Evolutionary conservation across 2,113 vertebrate genomes (phyloP).

Genomic region (Pelusios castaneus): DNA sequence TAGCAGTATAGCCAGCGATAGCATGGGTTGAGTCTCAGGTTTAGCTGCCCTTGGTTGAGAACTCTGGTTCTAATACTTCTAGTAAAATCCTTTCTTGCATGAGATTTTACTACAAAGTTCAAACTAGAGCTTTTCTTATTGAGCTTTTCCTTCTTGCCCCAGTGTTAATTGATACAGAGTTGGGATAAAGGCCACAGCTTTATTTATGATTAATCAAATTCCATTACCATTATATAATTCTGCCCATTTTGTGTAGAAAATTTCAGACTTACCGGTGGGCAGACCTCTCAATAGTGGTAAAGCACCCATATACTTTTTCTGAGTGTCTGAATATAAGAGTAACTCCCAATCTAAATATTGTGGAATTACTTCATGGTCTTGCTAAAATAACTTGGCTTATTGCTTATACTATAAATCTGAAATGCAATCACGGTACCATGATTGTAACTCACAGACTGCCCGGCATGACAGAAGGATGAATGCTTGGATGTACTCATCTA

Average conservation of each 20-base stretch:
- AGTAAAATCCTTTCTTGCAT: not conserved
- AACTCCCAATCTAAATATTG: not conserved
- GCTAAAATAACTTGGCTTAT: not conserved
- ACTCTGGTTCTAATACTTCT: not conserved
- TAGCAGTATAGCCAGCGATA: not conserved
- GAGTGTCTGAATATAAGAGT: not conserved
- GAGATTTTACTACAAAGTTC: not conserved
- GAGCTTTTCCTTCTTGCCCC: not conserved
- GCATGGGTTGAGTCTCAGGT: not conserved
- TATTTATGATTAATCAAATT: not conserved
- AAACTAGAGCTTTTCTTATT: not conserved
- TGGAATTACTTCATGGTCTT: not conserved
- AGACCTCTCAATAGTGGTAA: not conserved
- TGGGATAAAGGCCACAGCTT: not conserved
- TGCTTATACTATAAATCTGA: not conserved
- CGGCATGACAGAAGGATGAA: not conserved
- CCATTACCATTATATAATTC: not conserved
- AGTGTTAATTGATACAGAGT: not conserved
- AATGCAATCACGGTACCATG: not conserved
- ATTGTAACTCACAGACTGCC: not conserved
- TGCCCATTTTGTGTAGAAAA: not conserved
- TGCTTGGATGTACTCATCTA: not conserved
- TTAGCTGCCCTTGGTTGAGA: no score
- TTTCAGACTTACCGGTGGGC: not conserved
- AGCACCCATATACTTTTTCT: not conserved